phyloP scores from a whole-genome alignment of 2,888 invertebrate species.

The Eupeodes latifasciatus region DNA sequence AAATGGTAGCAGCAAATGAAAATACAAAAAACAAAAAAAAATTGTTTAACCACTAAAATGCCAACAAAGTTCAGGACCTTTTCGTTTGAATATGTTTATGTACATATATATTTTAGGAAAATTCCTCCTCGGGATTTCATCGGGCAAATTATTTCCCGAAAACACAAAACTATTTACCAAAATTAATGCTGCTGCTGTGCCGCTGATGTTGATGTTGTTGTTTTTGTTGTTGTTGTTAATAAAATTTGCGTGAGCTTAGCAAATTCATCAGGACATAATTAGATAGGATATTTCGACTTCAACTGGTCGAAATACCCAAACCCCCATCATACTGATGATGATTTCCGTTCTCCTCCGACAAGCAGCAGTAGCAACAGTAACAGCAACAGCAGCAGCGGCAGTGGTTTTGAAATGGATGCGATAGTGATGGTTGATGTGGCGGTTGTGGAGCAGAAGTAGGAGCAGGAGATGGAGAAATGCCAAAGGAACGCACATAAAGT shows the following conservation, averaged over 20 bases:
- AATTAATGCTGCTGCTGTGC: conserved; percentile 2
- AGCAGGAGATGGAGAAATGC: neutral
- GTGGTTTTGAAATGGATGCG: conserved; percentile 41
- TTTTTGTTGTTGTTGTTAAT: neutral
- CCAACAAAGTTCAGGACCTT: conserved; percentile 10
- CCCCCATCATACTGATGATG: too few species aligned
- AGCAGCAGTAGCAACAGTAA: neutral
- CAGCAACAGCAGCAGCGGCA: neutral
- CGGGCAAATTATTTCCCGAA: conserved; percentile 36
- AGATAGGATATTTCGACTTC: conserved; percentile 60
- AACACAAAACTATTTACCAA: conserved; percentile 27
- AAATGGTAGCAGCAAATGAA: neutral
- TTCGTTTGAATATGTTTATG: neutral
- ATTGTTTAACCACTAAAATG: neutral
- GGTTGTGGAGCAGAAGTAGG: neutral
- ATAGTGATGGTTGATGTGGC: neutral
- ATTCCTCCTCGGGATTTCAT: conserved; percentile 25
- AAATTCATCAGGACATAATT: conserved; percentile 65
- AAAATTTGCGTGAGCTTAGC: conserved; percentile 35
- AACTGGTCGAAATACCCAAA: conserved; percentile 37
- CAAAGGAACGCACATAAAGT: conserved; percentile 3
- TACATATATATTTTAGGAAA: neutral
- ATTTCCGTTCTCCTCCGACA: neutral
- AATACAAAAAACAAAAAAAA: neutral
- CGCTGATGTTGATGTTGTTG: neutral